phyloP scores from a whole-genome alignment of 2,113 vertebrate genomes.

The Butorides virescens region DNA sequence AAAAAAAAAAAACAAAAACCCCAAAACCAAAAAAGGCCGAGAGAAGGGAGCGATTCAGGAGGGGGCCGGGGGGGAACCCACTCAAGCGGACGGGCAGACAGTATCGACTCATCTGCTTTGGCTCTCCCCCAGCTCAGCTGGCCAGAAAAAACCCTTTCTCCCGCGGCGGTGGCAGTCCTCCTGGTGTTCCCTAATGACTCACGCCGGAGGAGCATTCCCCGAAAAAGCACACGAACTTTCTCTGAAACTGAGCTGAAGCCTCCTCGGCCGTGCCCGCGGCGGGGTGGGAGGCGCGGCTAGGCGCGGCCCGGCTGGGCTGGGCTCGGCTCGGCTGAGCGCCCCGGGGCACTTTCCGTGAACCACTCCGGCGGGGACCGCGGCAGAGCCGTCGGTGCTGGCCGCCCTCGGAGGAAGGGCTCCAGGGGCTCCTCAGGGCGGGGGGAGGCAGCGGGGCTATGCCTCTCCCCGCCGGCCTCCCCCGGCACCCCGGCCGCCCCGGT shows the following conservation, averaged over 20 bases:
- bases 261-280: not conserved
- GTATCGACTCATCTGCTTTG: not conserved
- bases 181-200: conserved; percentile 6
- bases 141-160: not conserved
- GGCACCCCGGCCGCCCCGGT: no score
- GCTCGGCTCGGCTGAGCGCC: no score
- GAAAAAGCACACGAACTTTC: not conserved
- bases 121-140: not conserved
- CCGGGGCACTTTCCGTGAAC: not conserved
- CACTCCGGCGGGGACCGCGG: not conserved
- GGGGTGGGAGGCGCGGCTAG: no score
- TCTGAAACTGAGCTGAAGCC: not conserved
- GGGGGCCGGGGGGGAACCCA: not conserved
- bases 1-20: no score
- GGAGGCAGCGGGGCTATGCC: not conserved
- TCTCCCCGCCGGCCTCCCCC: not conserved
- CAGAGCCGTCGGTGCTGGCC: not conserved
- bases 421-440: no score
- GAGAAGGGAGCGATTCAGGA: not conserved
- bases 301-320: no score
- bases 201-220: not conserved
- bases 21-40: no score
- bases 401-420: not conserved
- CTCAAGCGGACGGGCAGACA: not conserved
- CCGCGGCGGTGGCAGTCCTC: not conserved